These are phyloP conservation scores for Zaprionus taronus DNA, from an alignment of 1,140 invertebrate species.

Conservation along the genomic window DNA sequence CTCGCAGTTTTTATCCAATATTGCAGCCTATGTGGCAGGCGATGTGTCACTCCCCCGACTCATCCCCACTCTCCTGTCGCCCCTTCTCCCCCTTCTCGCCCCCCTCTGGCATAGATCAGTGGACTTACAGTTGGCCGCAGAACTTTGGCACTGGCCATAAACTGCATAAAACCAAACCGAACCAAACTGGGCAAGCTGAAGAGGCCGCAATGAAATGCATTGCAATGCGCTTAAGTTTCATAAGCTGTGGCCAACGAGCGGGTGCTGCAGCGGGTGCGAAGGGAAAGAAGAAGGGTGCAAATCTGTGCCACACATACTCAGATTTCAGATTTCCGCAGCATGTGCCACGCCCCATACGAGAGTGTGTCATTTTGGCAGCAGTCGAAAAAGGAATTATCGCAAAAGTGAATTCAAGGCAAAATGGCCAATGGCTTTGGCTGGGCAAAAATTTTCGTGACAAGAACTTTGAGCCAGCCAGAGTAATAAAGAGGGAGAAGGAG, in stretches of 20 bases:
- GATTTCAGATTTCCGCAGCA: conserved; percentile 10
- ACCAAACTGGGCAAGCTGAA: conserved; percentile 32
- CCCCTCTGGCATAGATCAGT: conserved; percentile 32
- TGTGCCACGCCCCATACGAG: conserved; percentile 9
- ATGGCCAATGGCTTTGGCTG: conserved; percentile 35
- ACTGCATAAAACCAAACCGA: conserved; percentile 34
- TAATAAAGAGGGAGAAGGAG: background rate
- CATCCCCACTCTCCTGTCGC: too few species aligned
- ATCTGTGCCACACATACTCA: conserved; percentile 11
- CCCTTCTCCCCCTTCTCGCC: background rate
- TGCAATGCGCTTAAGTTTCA: conserved; percentile 67
- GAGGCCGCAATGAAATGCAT: conserved; percentile 58
- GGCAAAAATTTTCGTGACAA: conserved; percentile 14
- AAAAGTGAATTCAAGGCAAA: conserved; percentile 78
- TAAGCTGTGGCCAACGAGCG: conserved; percentile 56
- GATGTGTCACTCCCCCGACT: conserved; percentile 24
- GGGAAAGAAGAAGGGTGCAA: background rate
- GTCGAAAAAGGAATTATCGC: conserved; percentile 67
- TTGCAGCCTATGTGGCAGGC: conserved; percentile 34
- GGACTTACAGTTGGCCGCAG: conserved; percentile 49
- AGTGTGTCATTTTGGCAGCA: conserved; percentile 47
- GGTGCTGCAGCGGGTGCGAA: background rate
- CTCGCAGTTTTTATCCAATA: conserved; percentile 50
- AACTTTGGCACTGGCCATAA: conserved; percentile 47
- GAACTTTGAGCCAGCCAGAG: conserved; percentile 3